Conservation (phyloP, 2,888 invertebrate genomes). For the Polylopha cassiicola region DNA sequence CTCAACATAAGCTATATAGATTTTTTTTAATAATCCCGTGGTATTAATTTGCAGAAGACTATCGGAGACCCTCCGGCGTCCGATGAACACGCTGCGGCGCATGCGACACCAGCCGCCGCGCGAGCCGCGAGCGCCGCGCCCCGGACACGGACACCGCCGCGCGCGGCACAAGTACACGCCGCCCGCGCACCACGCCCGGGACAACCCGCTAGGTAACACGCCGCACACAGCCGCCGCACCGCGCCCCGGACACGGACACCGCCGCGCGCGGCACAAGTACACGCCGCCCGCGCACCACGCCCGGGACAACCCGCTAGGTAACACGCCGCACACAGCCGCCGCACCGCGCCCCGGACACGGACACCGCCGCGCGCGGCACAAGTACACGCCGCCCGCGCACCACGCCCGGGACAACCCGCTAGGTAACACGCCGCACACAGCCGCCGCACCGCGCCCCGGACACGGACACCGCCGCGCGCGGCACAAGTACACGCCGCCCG, state of each 20-base stretch:
- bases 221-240: conserved; percentile 51
- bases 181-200: conserved; percentile 33
- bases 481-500: too few relatives aligned
- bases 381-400: too few relatives aligned
- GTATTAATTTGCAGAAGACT: conserved; percentile 76
- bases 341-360: too few relatives aligned
- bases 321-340: too few relatives aligned
- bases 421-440: too few relatives aligned
- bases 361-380: too few relatives aligned
- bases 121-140: conserved; percentile 29
- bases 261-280: too few relatives aligned
- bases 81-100: conserved; percentile 92
- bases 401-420: too few relatives aligned
- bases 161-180: conserved; percentile 26
- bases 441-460: too few relatives aligned
- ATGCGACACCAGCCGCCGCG: conserved; percentile 73
- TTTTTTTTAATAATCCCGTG: not conserved
- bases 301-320: too few relatives aligned
- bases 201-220: conserved; percentile 47
- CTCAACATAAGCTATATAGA: not conserved
- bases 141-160: conserved; percentile 50
- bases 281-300: too few relatives aligned
- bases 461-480: too few relatives aligned
- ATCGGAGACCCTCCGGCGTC: conserved; percentile 92
- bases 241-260: conserved; percentile 36